Percentiles rank a stretch among this genome's conserved stretches.
phyloP scores from a whole-genome alignment of 2,113 vertebrate genomes.

The Morphnarchus princeps region DNA sequence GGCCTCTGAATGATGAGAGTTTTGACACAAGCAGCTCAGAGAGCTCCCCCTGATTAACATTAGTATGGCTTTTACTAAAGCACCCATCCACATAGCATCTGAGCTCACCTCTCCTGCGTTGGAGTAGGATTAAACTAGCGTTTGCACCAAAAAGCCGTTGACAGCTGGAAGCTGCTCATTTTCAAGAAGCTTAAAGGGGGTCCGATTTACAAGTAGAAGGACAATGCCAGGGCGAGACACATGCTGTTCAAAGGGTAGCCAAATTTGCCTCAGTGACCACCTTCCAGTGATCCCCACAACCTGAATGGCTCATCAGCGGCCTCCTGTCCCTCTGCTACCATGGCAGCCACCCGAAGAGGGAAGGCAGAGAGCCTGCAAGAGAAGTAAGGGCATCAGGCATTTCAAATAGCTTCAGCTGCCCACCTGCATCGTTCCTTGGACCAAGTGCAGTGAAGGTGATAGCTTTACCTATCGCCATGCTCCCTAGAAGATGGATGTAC shows the following conservation, averaged over 20 bases:
- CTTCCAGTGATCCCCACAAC: not conserved
- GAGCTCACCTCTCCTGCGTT: not conserved
- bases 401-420: not conserved
- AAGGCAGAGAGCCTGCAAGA: not conserved
- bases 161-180: not conserved
- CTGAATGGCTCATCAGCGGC: not conserved
- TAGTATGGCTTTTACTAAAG: not conserved
- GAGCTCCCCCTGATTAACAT: not conserved
- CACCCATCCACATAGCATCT: not conserved
- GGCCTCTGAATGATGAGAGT: not conserved
- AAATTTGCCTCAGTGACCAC: not conserved
- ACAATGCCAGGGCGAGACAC: not conserved
- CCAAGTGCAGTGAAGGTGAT: not conserved
- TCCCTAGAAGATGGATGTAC: not conserved
- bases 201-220: not conserved
- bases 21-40: slow-evolving; percentile 1
- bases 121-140: not conserved
- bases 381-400: not conserved
- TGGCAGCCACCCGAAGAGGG: not conserved
- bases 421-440: not conserved
- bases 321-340: not conserved
- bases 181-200: not conserved
- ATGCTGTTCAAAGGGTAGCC: not conserved
- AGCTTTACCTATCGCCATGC: not conserved
- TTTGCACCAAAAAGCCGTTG: not conserved